Base-by-base conservation (phyloP, 2,113 vertebrate species). In the Salvator merianae region DNA sequence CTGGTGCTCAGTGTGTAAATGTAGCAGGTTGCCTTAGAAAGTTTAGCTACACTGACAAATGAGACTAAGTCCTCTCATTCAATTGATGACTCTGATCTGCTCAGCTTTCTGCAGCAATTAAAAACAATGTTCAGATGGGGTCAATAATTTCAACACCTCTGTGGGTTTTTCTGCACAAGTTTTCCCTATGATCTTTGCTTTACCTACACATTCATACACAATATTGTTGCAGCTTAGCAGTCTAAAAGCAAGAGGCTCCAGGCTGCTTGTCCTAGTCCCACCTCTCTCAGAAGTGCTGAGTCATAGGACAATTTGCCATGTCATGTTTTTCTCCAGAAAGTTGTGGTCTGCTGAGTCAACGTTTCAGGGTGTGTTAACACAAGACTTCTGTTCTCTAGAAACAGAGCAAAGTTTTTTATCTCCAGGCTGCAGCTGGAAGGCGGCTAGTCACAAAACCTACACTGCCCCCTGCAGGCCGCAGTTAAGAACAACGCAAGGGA, bases 251-350 rank as follows among this genome's bases (percentile, higher is more conserved):
- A 59, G 3, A 30, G 13, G 22, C 38, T 63, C 40, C 47, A 47
- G 30, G n/a, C 38, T n/a, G 6, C 63, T 72, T 59, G 30, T 47
- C 62, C n/a, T 36, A 65, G n/a, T 12, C 14, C 22, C 12, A 79
- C 30, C 18, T 78, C 53, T 34, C 68, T 71, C 55, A 65, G 26
- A 85, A 30, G 8, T 36, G 77, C 68, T 32, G 69, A 8, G 24
- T 77, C 73, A 84, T 20, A 7, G 24, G 47, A 68, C 43, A 79
- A 79, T 20, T 32, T 65, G 83, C 83, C 47, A 69, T 28, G 68
- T 84, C 83, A 84, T 72, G 68, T 79, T 85, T 85, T 72, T 69
- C 55, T 59, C 30, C 68, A 50, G 65, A 36, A 40, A 13, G 43
- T 43, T 68, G 7, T 26, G 2, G 55, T 8, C 38, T 65, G 77